Evolutionary conservation across 2,888 invertebrate genomes (phyloP), one percentile per base, ranked within the genome.

Genomic region (Sabellastarte sp.): DNA sequence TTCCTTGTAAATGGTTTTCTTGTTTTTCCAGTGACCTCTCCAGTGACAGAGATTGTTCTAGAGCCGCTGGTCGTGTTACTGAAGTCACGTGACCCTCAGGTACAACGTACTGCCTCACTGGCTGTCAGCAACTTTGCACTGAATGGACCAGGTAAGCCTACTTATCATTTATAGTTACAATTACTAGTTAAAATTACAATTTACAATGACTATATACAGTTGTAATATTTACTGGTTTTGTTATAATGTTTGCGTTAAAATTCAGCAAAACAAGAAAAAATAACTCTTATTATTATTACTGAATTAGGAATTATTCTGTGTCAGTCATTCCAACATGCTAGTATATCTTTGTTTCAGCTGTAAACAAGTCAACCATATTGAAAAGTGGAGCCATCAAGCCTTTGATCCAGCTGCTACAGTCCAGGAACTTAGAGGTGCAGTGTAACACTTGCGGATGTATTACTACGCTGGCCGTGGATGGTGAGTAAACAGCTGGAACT

Each of bases 401-500:
- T 2, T 62, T 79, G n/a, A 59, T 78, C 0, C 65, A 70, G 20
- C 70, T 79, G 2, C 61, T 79, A 53, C 57, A 68, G 57, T 74
- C 75, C 31, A 63, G 63, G 5, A 70, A 74, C 62, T 32, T 70
- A 1, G 79, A 79, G 41, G 75, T 78, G 4, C 77, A 77, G 68
- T 79, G 79, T 66, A 78, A 79, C 61, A 74, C 77, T 1, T 77
- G 77, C 66, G 79, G 77, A 24, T 78, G 77, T 66, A 70, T 79
- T 4, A 78, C 78, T 1, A 73, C 76, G 1, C 66, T 79, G 20
- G 76, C 78, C n/a, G n/a, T n/a, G n/a, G n/a, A n/a, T n/a, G n/a
- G n/a, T n/a, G n/a, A n/a, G n/a, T n/a, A n/a, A n/a, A n/a, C n/a
- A n/a, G n/a, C n/a, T n/a, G n/a, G n/a, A n/a, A n/a, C n/a, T n/a